phyloP scores from a whole-genome alignment of 1,140 invertebrate species.

The Chironomus striatipennis region DNA sequence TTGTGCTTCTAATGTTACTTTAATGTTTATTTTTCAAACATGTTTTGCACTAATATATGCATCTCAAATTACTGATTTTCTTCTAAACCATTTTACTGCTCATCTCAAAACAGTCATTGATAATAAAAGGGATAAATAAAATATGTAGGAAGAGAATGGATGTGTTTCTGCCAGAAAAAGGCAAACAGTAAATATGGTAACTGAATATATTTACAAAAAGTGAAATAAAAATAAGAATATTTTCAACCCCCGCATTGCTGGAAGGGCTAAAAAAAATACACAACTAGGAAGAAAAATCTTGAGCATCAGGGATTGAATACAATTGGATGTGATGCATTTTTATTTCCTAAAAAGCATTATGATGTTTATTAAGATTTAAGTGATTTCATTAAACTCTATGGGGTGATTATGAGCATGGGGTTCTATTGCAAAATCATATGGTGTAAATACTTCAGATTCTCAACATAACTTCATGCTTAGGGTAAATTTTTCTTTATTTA shows the following conservation, averaged over 20 bases:
- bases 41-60: conserved; percentile 18
- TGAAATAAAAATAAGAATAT: neutral
- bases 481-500: no score
- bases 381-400: conserved; percentile 19
- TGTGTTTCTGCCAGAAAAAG: neutral
- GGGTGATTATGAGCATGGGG: conserved; percentile 4
- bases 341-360: conserved; percentile 23
- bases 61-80: conserved; percentile 20
- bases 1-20: no score
- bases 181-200: neutral
- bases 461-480: no score
- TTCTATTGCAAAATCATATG: neutral
- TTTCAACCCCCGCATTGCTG: neutral
- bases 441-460: no score
- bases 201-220: neutral
- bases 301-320: neutral
- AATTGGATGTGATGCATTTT: conserved; percentile 11
- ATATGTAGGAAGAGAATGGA: neutral
- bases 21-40: neutral
- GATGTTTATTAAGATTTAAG: conserved; percentile 22
- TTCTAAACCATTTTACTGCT: neutral
- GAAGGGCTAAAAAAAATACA: neutral
- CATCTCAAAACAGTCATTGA: neutral
- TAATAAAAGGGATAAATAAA: neutral
- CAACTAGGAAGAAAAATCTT: neutral